Evolutionary conservation across 23 tunicate genomes (phyloP).

Genomic region (Diplosoma virens): DNA sequence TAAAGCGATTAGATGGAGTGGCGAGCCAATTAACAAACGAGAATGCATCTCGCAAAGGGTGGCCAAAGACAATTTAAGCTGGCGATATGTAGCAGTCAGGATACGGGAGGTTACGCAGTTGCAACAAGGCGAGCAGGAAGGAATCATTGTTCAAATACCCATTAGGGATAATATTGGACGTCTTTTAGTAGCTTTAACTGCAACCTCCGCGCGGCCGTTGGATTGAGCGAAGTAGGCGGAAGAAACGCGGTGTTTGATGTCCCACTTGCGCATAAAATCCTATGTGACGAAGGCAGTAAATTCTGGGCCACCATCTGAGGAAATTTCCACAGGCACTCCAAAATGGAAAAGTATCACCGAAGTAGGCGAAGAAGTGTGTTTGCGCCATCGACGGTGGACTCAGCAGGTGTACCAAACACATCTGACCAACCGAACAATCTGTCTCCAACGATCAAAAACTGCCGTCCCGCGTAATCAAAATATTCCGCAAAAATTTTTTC

Average conservation of each 20-base stretch:
- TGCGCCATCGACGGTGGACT: neutral
- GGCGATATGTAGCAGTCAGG: neutral
- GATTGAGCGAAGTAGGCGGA: neutral
- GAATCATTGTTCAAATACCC: neutral
- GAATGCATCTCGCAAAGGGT: neutral
- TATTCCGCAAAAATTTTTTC: slow-evolving; percentile 6
- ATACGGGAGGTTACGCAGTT: neutral
- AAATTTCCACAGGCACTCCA: slow-evolving; percentile 22
- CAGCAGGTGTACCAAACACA: neutral
- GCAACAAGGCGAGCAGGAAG: neutral
- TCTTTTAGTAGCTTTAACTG: neutral
- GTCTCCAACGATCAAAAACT: neutral
- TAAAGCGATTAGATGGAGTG: neutral
- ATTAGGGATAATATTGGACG: neutral
- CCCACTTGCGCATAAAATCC: slow-evolving; percentile 14
- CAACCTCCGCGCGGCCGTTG: neutral
- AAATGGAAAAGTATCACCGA: neutral
- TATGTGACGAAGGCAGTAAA: neutral
- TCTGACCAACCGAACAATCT: neutral
- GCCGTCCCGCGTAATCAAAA: slow-evolving; percentile 8
- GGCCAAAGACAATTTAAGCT: neutral
- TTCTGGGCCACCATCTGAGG: slow-evolving; percentile 18
- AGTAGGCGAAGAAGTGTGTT: neutral
- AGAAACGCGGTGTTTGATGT: neutral
- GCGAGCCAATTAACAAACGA: neutral